Conservation (phyloP, 2,113 vertebrate species). For the Leptobrachium ailaonicum region DNA sequence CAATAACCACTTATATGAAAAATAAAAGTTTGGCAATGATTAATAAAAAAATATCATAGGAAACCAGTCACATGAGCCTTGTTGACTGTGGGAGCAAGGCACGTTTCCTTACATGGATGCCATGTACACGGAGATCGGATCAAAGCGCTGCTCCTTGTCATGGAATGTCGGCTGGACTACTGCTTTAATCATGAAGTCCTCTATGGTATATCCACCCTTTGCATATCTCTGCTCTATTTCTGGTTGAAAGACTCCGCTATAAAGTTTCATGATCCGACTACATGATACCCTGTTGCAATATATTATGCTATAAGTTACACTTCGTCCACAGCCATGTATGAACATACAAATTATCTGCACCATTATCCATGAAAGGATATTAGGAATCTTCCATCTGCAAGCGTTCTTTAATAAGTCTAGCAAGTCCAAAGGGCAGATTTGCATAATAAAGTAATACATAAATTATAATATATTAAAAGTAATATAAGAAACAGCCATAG, state of each 20-base stretch:
- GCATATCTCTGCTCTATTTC: slow-evolving; percentile 33
- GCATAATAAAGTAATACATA: no score
- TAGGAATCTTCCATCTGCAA: no score
- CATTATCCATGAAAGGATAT: no score
- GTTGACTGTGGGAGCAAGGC: background rate
- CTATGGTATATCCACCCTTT: slow-evolving; percentile 35
- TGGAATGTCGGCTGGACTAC: slow-evolving; percentile 11
- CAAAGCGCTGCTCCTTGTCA: slow-evolving; percentile 31
- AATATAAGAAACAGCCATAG: no score
- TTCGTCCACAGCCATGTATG: background rate
- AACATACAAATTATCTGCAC: no score
- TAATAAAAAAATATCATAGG: no score
- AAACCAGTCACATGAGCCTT: no score
- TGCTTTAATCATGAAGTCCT: slow-evolving; percentile 29
- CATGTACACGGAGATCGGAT: slow-evolving; percentile 4
- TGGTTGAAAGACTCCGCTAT: slow-evolving; percentile 2
- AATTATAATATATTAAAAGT: no score
- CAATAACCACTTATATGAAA: no score
- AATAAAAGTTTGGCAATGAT: no score
- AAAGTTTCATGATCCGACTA: slow-evolving; percentile 29
- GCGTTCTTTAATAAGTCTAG: no score
- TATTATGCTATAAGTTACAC: slow-evolving; percentile 3
- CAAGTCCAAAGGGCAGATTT: no score
- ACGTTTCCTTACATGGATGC: slow-evolving; percentile 8
- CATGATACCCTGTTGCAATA: slow-evolving; percentile 15